phyloP scores from a whole-genome alignment of 2,113 vertebrate species.

The Asarcornis scutulata region DNA sequence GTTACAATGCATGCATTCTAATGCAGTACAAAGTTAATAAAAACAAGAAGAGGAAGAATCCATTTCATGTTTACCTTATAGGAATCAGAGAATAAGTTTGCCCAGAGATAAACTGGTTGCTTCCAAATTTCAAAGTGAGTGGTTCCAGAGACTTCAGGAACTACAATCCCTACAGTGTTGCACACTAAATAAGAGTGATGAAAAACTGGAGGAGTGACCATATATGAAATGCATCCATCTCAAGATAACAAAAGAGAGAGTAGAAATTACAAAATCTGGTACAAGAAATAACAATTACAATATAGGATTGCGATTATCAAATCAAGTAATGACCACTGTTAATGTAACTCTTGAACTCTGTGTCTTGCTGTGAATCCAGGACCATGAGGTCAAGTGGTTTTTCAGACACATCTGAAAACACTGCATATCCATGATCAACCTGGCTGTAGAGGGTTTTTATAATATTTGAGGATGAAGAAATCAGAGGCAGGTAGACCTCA shows the following conservation, averaged over 20 bases:
- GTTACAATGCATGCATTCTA: background rate
- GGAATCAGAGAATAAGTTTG: background rate
- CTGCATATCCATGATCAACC: background rate
- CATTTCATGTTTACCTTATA: background rate
- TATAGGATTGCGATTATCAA: background rate
- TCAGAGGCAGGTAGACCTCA: background rate
- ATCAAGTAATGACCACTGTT: background rate
- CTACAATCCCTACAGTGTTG: background rate
- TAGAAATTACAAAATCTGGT: background rate
- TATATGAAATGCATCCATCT: background rate
- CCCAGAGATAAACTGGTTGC: background rate
- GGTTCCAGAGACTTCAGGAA: background rate
- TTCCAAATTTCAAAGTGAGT: background rate
- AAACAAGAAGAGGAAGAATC: background rate
- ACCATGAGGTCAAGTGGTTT: background rate
- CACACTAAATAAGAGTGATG: slow-evolving; percentile 3
- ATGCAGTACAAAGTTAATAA: background rate
- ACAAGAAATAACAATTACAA: background rate
- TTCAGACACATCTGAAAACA: background rate
- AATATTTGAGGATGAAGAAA: background rate
- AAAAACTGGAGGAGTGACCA: background rate
- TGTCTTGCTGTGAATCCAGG: background rate
- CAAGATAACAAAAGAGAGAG: background rate
- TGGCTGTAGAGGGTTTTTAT: background rate
- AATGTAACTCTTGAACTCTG: background rate